Evolutionary conservation across 2,113 vertebrate species (phyloP).

Genomic region (Dasyprocta punctata): DNA sequence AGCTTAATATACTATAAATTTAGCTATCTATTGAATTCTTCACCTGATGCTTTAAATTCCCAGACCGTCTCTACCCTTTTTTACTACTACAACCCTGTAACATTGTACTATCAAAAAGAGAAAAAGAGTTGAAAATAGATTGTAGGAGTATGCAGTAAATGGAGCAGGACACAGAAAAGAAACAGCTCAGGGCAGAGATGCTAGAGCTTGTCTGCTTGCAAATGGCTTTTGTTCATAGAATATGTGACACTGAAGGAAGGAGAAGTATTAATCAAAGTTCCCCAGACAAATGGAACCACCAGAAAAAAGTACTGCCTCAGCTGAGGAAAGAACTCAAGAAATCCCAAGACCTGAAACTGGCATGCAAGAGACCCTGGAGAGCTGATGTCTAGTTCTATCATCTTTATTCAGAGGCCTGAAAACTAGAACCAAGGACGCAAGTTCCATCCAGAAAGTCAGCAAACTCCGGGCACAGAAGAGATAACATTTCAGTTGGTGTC

Average conservation of each 20-base stretch:
- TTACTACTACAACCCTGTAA: fast-evolving
- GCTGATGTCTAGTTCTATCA: background rate
- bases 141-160: background rate
- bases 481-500: background rate
- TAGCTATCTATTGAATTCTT: background rate
- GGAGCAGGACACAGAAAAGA: background rate
- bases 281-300: background rate
- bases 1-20: background rate
- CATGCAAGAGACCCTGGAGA: background rate
- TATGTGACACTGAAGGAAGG: background rate
- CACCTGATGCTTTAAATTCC: background rate
- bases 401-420: background rate
- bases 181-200: background rate
- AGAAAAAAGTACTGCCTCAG: background rate
- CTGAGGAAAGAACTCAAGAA: background rate
- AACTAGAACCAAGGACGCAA: background rate
- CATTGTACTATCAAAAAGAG: background rate
- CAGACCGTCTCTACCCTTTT: background rate
- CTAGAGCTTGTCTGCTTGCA: background rate
- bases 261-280: background rate
- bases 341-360: background rate
- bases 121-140: background rate
- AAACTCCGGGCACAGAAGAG: background rate
- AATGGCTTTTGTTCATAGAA: background rate
- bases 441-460: background rate